Evolutionary conservation across 2,113 vertebrate species (phyloP).

Genomic region (Crocuta crocuta): DNA sequence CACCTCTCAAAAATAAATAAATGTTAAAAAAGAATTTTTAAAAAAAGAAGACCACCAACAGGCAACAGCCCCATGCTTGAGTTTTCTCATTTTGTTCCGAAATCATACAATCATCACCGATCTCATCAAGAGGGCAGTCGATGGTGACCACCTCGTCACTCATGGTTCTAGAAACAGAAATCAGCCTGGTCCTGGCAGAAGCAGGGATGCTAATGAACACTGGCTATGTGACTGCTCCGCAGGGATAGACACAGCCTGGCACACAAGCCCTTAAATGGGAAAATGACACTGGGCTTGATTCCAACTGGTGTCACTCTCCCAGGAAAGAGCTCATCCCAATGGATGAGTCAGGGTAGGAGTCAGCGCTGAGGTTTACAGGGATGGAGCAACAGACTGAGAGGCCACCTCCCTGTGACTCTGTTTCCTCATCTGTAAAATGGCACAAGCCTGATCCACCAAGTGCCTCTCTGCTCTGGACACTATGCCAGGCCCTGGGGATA

Average conservation of each 20-base stretch:
- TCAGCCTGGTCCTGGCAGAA: not conserved
- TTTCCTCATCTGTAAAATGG: not conserved
- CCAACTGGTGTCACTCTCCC: not conserved
- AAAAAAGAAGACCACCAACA: not conserved
- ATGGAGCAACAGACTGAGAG: not conserved
- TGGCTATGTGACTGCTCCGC: not conserved
- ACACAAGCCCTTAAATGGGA: not conserved
- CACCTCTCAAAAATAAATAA: too few species aligned
- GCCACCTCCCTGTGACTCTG: accelerated
- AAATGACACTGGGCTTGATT: not conserved
- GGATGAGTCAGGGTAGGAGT: not conserved
- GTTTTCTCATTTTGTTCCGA: not conserved
- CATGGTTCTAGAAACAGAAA: not conserved
- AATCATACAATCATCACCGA: not conserved
- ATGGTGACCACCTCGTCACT: not conserved
- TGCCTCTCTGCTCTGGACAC: not conserved
- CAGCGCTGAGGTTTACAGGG: not conserved
- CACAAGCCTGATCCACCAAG: not conserved
- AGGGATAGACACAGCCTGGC: too few species aligned
- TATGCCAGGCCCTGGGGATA: not conserved
- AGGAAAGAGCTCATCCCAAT: not conserved
- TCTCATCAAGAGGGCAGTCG: not conserved
- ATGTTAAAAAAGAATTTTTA: too few species aligned
- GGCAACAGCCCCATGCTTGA: not conserved
- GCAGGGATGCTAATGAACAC: not conserved